Evolutionary conservation across 1,140 invertebrate genomes (phyloP).

Genomic region (Paraescarpia echinospica): DNA sequence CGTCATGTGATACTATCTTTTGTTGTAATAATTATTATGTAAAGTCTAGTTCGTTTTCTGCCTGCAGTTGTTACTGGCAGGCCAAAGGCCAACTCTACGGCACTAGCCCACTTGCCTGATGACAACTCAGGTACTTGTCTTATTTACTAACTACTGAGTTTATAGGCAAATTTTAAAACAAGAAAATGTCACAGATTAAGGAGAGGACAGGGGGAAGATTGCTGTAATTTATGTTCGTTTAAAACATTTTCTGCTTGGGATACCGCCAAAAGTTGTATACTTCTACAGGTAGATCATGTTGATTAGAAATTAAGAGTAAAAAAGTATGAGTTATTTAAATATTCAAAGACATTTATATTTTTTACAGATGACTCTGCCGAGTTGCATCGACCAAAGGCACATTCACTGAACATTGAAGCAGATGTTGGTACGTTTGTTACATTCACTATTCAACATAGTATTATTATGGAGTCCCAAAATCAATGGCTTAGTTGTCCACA

Average conservation of each 20-base stretch:
- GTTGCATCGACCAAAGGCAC: neutral
- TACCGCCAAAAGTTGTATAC: no score
- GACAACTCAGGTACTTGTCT: neutral
- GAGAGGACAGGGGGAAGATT: no score
- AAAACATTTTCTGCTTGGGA: no score
- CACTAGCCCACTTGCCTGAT: neutral
- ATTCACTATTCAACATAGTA: neutral
- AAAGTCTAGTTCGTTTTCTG: neutral
- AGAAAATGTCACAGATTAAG: no score
- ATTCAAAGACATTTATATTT: neutral
- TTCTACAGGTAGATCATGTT: neutral
- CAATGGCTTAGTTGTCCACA: no score
- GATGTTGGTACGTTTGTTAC: neutral
- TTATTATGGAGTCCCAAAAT: no score
- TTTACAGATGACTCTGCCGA: neutral
- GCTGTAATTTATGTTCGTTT: no score
- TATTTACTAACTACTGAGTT: neutral
- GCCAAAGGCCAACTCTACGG: neutral
- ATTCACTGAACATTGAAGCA: neutral
- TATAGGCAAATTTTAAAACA: no score
- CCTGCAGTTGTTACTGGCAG: neutral
- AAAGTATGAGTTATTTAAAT: neutral
- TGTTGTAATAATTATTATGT: no score
- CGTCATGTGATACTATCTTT: neutral
- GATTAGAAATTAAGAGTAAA: neutral